Evolutionary conservation across 1,140 invertebrate genomes (phyloP).

Genomic region (Micrasema longulum): DNA sequence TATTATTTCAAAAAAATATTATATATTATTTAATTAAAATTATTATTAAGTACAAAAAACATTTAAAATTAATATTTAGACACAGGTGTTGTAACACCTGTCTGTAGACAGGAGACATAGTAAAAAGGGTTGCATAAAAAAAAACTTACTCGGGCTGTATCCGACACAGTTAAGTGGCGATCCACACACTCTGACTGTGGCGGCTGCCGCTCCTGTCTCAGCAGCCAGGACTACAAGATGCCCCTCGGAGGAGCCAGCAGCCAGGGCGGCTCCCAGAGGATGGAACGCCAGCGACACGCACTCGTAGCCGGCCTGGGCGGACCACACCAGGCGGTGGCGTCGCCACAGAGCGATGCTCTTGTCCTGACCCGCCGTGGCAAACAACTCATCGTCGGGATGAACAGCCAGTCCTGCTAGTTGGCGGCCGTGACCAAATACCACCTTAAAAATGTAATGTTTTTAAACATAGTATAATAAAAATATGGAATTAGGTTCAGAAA

Average conservation of each 20-base stretch:
- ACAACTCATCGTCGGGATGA: conserved; percentile 91
- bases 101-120: too few relatives aligned
- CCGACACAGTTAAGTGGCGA: conserved; percentile 85
- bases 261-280: conserved; percentile 86
- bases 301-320: conserved; percentile 85
- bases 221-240: conserved; percentile 87
- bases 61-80: too few relatives aligned
- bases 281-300: conserved; percentile 88
- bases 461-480: not conserved
- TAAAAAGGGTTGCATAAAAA: too few relatives aligned
- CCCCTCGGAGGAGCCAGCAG: conserved; percentile 89
- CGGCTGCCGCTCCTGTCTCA: conserved; percentile 83
- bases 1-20: too few relatives aligned
- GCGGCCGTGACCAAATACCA: conserved; percentile 91
- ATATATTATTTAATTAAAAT: too few relatives aligned
- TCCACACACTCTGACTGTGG: conserved; percentile 87
- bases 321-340: conserved; percentile 88
- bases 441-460: conserved; percentile 70
- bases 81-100: too few relatives aligned
- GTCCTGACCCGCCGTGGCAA: conserved; percentile 93
- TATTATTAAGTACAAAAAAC: too few relatives aligned
- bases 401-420: conserved; percentile 91
- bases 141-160: conserved; percentile 85
- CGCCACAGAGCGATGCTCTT: conserved; percentile 92
- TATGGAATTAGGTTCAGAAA: not conserved